phyloP scores from a whole-genome alignment of 2,113 vertebrate genomes.

The Pandion haliaetus region DNA sequence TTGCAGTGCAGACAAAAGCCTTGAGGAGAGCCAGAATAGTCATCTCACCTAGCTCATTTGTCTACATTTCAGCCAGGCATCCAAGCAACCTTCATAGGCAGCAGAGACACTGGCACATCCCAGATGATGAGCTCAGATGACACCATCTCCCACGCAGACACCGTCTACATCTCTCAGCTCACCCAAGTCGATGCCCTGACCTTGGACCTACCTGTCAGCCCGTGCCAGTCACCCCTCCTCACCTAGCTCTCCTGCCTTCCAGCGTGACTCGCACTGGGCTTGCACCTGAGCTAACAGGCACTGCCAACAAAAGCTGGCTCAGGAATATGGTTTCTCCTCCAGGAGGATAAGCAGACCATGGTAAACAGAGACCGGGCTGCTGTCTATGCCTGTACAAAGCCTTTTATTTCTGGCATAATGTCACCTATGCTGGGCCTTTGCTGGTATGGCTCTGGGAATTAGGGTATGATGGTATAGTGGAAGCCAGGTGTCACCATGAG shows the following conservation, averaged over 20 bases:
- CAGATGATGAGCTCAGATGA: background rate
- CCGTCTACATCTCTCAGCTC: background rate
- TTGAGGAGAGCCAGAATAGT: background rate
- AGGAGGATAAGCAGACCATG: background rate
- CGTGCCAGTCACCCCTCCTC: background rate
- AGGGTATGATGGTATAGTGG: background rate
- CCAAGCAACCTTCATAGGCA: background rate
- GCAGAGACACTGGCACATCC: background rate
- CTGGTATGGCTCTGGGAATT: background rate
- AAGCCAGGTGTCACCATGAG: background rate
- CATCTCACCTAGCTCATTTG: background rate
- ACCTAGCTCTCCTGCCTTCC: background rate
- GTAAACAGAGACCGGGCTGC: background rate
- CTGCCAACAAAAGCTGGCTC: background rate
- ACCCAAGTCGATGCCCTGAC: background rate
- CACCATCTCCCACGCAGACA: background rate
- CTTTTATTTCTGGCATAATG: background rate
- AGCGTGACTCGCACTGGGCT: accelerated
- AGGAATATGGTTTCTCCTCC: background rate
- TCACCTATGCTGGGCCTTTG: background rate
- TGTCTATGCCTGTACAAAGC: background rate
- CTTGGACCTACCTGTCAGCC: background rate
- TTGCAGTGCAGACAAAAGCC: background rate
- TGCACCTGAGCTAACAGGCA: background rate
- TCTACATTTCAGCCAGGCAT: background rate